phyloP scores from a whole-genome alignment of 92 coral and sea anemone genomes.

The Epizoanthus ramosus region DNA sequence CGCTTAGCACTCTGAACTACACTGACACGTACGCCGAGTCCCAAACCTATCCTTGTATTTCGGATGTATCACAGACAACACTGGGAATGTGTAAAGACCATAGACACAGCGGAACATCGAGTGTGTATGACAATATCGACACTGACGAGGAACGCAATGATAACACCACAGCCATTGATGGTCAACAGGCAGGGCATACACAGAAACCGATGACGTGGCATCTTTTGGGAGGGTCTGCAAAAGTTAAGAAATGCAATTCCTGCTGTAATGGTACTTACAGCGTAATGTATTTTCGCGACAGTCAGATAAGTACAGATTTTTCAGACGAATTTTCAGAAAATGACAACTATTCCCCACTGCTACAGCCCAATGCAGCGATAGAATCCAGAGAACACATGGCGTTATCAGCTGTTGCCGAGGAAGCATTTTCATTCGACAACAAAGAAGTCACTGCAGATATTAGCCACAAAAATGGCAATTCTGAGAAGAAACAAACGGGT shows the following conservation, averaged over 20 bases:
- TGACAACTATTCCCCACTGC: neutral
- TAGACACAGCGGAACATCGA: conserved; percentile 19
- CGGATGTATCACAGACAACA: conserved; percentile 25
- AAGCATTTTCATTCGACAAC: no score
- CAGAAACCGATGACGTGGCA: neutral
- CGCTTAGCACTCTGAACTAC: conserved; percentile 1
- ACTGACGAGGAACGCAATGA: neutral
- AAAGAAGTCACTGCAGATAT: no score
- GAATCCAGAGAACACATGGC: neutral
- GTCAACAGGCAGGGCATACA: neutral
- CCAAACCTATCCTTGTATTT: neutral
- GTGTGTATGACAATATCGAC: conserved; percentile 4
- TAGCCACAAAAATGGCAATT: no score
- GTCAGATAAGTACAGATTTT: neutral
- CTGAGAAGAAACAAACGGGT: no score
- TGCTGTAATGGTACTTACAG: conserved; percentile 15
- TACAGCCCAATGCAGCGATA: neutral
- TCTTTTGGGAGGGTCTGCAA: conserved; percentile 9
- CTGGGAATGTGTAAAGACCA: conserved; percentile 2
- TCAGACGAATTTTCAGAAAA: neutral
- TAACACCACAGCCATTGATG: neutral
- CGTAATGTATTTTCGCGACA: conserved; percentile 19
- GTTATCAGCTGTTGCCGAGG: no score
- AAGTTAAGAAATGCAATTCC: conserved; percentile 7
- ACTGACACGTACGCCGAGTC: neutral